These are phyloP conservation scores for Ptycholaimellus sp. DNA, from an alignment of 2,888 invertebrate species.

Conservation along the genomic window DNA sequence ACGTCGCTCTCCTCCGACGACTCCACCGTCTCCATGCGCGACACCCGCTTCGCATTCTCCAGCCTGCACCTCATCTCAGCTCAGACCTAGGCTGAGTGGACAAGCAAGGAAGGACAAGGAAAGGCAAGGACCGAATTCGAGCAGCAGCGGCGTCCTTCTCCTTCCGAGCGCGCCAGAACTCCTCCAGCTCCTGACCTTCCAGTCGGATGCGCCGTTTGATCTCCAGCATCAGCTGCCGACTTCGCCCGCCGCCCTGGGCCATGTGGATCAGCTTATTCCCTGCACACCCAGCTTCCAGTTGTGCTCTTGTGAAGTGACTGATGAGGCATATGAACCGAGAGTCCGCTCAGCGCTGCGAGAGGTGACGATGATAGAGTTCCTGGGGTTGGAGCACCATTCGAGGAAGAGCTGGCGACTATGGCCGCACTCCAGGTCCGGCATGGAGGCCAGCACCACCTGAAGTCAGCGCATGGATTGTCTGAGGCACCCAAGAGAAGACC, in stretches of 20 bases:
- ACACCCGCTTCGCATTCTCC: conserved; percentile 12
- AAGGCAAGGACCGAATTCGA: conserved; percentile 2
- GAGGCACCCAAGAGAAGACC: no score
- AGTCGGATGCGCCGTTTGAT: conserved; percentile 33
- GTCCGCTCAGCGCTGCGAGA: conserved; percentile 43
- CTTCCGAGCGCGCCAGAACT: conserved; percentile 29
- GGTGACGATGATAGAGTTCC: conserved; percentile 80
- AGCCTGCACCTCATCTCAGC: conserved; percentile 8
- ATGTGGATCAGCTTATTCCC: conserved; percentile 30
- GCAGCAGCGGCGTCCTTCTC: conserved; percentile 29
- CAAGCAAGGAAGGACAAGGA: not conserved
- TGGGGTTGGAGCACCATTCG: conserved; percentile 68
- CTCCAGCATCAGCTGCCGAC: conserved; percentile 13
- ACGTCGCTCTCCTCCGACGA: conserved; percentile 17
- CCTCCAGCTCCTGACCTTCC: conserved; percentile 37
- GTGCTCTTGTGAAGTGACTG: no score
- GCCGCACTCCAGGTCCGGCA: conserved; percentile 77
- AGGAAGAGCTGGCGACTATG: conserved; percentile 78
- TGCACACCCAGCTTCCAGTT: no score
- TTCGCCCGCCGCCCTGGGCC: conserved; percentile 6
- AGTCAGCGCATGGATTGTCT: not conserved
- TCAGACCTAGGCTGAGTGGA: not conserved
- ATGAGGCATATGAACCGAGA: conserved; percentile 32
- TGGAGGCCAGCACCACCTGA: conserved; percentile 70
- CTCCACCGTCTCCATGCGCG: conserved; percentile 12